phyloP scores from a whole-genome alignment of 2,113 vertebrate genomes.

The Epinephelus fuscoguttatus region DNA sequence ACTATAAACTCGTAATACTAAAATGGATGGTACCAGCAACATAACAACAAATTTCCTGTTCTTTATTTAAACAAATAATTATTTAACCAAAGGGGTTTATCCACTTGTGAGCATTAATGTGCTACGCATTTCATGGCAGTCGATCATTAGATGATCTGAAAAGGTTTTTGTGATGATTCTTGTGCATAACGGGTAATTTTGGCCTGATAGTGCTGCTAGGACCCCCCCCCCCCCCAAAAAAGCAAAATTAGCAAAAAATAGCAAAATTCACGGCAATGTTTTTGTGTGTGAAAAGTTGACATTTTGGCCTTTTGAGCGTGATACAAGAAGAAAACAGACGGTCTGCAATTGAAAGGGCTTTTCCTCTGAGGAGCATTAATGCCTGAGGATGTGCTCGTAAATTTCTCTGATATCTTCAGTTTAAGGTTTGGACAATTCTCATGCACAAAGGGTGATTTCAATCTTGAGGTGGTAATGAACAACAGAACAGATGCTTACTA shows the following conservation, averaged over 20 bases:
- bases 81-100: neutral
- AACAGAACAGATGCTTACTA: neutral
- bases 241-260: no score
- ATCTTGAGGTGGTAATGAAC: neutral
- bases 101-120: neutral
- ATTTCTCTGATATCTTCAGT: neutral
- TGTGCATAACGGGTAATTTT: no score
- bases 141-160: neutral
- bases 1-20: neutral
- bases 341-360: no score
- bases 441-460: neutral
- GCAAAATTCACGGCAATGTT: neutral
- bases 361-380: no score
- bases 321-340: neutral
- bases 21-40: neutral
- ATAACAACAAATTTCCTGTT: no score
- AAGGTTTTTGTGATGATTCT: no score
- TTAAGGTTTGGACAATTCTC: neutral
- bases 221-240: no score
- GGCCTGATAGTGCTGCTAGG: no score
- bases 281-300: neutral
- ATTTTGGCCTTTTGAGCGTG: neutral
- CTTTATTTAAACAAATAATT: neutral
- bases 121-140: neutral
- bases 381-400: neutral